A percentile compares a stretch with the other conserved stretches of the same genome.
Evolutionary conservation across 1,140 invertebrate genomes (phyloP).

Genomic region (Epicauta chinensis): DNA sequence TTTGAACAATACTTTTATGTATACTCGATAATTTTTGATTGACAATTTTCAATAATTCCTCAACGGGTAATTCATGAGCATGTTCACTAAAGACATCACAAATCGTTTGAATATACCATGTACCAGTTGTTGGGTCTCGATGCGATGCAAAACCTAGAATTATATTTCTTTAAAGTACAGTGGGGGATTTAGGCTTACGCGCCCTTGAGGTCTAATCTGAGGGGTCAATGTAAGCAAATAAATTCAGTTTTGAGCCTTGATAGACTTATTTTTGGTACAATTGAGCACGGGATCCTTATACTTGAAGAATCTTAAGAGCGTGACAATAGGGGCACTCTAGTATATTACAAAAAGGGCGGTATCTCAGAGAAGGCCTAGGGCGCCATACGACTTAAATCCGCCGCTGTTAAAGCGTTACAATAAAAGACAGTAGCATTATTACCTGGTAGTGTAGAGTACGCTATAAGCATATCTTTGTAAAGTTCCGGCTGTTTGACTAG

Average conservation of each 20-base stretch:
- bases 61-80: constrained; percentile 55
- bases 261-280: too few relatives aligned
- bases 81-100: constrained; percentile 64
- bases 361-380: too few relatives aligned
- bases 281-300: too few relatives aligned
- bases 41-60: constrained; percentile 60
- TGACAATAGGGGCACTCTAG: too few relatives aligned
- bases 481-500: constrained; percentile 11
- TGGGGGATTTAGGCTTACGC: too few relatives aligned
- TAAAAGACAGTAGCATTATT: neutral
- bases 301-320: too few relatives aligned
- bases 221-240: too few relatives aligned
- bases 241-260: too few relatives aligned
- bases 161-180: constrained; percentile 24
- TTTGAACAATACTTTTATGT: constrained; percentile 44
- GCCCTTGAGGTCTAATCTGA: too few relatives aligned
- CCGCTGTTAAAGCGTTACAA: constrained; percentile 20
- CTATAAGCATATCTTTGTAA: constrained; percentile 21
- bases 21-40: constrained; percentile 40
- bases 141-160: constrained; percentile 54
- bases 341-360: too few relatives aligned
- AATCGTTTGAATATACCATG: constrained; percentile 69
- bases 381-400: too few relatives aligned
- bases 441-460: constrained; percentile 29
- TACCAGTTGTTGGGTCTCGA: constrained; percentile 55